Base-by-base conservation (phyloP, 2,888 invertebrate genomes). In the Amblyjoppa fuscipennis region DNA sequence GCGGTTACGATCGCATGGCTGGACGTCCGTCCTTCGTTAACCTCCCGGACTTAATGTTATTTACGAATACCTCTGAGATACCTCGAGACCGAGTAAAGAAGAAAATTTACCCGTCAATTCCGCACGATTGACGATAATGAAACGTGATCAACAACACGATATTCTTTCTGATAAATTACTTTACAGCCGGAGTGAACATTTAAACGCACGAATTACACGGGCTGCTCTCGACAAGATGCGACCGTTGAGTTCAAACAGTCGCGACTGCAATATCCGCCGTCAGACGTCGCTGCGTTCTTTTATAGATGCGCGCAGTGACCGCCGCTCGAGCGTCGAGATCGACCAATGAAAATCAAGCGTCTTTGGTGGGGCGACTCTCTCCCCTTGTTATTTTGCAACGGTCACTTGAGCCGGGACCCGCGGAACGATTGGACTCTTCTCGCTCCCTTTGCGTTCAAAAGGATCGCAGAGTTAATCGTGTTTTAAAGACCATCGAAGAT, bases 181-280 rank as follows among this genome's bases (percentile, higher is more conserved):
- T 80, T 77, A 76, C 83, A 71, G 49, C 80, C 61, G 53, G 25
- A 20, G 34, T 13, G 75, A 79, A 41, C 82, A 81, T 85, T 85
- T 83, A 81, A 85, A 83, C 66, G 79, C 68, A 76, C 66, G 77
- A 85, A 83, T 56, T 59, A 85, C 82, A 34, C 68, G 56, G 31
- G 41, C 64, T 6, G 34, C 34, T 64, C 31, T 34, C 31, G 64
- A 6, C 34, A 16, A 64, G 31, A 31, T 68, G 80, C 80, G 85
- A 77, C 83, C 85, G 83, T 85, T 85, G 25, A 77, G 64, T 83
- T 85, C 61, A 77, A 85, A 83, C 71, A 38, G 25, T 25, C 49
- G 13, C 13, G 45, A 66, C 53, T 78, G 11, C 25, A 53, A 78
- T 77, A 56, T 77, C 71, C 73, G 25, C 53, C 73, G 13, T 45